Evolutionary conservation across 2,888 invertebrate genomes (phyloP), one percentile per base, ranked within the genome.

Genomic region (Caenorhabditis panamensis): DNA sequence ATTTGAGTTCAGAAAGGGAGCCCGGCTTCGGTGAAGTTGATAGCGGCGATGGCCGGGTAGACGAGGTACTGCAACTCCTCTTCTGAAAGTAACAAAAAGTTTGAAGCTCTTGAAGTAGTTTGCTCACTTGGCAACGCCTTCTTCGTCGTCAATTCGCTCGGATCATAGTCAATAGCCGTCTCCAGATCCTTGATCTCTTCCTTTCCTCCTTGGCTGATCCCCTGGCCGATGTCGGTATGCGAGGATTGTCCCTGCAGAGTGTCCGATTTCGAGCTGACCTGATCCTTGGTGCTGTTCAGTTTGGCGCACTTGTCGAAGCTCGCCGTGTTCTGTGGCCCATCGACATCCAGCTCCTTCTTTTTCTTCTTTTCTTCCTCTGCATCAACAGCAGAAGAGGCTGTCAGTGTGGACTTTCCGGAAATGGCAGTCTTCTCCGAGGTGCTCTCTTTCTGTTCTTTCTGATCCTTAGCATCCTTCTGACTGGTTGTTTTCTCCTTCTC

Each of bases 121-220:
- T 16, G 13, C 58, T 51, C 26, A 79, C 75, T 81, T 5, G 71
- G 56, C 9, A 81, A 24, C 1, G 76, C 66, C 20, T 77, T 76
- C 18, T 72, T 76, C 2, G 76, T 71, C 16, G 64, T 54, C 16
- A 41, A 54, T 49, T 81, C 81, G 0, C n/a, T 28, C 18, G 44
- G 56, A 36, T 67, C 71, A 18, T 67, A 76, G 31, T 81, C 81
- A 53, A 81, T 72, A 2, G 76, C 81, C 6, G 81, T 81, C 13
- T 76, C 62, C 67, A 81, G 31, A 4, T 81, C 72, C 6, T 75
- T 76, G 37, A 20, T 18, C 6, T 37, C 54, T 2, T 56, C 28
- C 18, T 47, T 47, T 47, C 41, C 41, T 3, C 3, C 41, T 13
- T 6, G 13, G 22, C 49, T 49, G 20, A 56, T 44, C 13, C 44